These are phyloP conservation scores for Eupleurogrammus muticus DNA, from an alignment of 2,797 vertebrate species.

Conservation along the genomic window DNA sequence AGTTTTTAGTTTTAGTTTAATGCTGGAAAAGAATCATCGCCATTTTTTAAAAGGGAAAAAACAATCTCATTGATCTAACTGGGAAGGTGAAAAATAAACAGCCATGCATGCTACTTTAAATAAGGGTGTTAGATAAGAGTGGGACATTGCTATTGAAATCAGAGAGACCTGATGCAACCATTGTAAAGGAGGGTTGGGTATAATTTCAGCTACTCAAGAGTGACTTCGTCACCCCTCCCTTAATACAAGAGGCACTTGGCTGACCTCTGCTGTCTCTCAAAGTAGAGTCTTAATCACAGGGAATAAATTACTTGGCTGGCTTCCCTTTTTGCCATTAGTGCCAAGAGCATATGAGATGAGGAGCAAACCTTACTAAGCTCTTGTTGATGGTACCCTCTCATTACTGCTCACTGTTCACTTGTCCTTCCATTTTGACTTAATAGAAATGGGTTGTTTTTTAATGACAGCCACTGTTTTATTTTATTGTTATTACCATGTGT, in stretches of 20 bases:
- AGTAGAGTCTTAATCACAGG: slow-evolving; percentile 64
- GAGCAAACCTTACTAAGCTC: slow-evolving; percentile 24
- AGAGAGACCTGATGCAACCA: slow-evolving; percentile 31
- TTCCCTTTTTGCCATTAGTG: slow-evolving; percentile 51
- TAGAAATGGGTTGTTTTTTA: slow-evolving; percentile 14
- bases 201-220: slow-evolving; percentile 55
- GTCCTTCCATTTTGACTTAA: slow-evolving; percentile 40
- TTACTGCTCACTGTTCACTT: slow-evolving; percentile 42
- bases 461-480: slow-evolving; percentile 36
- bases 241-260: slow-evolving; percentile 59
- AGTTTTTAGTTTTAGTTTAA: not conserved
- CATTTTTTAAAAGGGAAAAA: not conserved
- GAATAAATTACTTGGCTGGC: slow-evolving; percentile 68
- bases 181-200: slow-evolving; percentile 21
- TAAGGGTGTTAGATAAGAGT: slow-evolving; percentile 2
- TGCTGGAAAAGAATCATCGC: slow-evolving; percentile 1
- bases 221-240: slow-evolving; percentile 36
- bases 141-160: slow-evolving; percentile 14
- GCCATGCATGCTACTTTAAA: not conserved
- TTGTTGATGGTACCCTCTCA: slow-evolving; percentile 50
- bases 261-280: slow-evolving; percentile 69
- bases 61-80: not conserved
- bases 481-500: slow-evolving; percentile 18
- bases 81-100: slow-evolving; percentile 3
- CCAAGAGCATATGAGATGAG: slow-evolving; percentile 42